These are phyloP conservation scores for Linnaemya vulpina DNA, from an alignment of 2,888 invertebrate species.

Conservation along the genomic window DNA sequence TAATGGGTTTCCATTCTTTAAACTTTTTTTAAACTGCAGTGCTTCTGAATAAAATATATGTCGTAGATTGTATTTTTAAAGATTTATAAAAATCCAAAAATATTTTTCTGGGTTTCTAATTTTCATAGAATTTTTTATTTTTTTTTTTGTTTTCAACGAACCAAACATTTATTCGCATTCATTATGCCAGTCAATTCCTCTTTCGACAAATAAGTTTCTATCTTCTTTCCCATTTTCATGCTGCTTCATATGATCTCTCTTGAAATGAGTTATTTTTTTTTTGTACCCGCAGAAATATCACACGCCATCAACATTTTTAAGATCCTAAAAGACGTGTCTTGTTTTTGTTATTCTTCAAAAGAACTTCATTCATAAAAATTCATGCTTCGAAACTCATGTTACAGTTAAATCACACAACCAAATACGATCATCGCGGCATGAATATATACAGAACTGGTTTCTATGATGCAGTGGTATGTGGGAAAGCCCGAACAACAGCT, in stretches of 20 bases:
- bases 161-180: too few species aligned
- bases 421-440: background rate
- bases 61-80: too few species aligned
- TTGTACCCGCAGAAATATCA: background rate
- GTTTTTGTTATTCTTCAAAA: conserved; percentile 9
- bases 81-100: too few species aligned
- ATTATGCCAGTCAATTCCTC: background rate
- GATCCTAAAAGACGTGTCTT: background rate
- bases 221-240: background rate
- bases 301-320: background rate
- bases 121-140: too few species aligned
- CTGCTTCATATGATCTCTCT: background rate
- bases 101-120: too few species aligned
- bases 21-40: too few species aligned
- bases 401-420: conserved; percentile 45
- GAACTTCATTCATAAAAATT: conserved; percentile 73
- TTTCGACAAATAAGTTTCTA: background rate
- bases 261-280: background rate
- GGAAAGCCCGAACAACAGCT: conserved; percentile 25
- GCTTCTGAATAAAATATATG: too few species aligned
- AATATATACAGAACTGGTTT: conserved; percentile 54
- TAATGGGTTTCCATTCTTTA: too few species aligned
- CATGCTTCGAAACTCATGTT: conserved; percentile 60
- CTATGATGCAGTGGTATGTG: conserved; percentile 37
- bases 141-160: too few species aligned